These are phyloP conservation scores for Aphelinus atriplicis DNA, from an alignment of 1,140 invertebrate species.

Conservation along the genomic window DNA sequence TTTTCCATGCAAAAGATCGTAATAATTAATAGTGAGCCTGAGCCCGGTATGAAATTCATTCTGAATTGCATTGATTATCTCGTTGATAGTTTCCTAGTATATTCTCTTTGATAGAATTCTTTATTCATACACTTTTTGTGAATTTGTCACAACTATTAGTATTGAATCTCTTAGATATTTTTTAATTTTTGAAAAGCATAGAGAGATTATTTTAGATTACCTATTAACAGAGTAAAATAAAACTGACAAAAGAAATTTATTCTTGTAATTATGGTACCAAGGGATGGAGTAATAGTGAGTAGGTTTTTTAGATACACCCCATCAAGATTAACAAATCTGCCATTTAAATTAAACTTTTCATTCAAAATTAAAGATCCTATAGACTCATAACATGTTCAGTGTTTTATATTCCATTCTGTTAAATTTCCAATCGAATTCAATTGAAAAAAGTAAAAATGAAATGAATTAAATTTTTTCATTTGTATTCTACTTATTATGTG, in stretches of 20 bases:
- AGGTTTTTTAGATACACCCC: conserved; percentile 40
- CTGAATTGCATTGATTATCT: conserved; percentile 19
- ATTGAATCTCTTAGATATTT: conserved; percentile 14
- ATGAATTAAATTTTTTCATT: neutral
- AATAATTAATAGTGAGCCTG: neutral
- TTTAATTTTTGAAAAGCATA: neutral
- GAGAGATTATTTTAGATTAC: conserved; percentile 27
- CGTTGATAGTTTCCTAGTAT: no score
- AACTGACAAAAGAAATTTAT: conserved; percentile 43
- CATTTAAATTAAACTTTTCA: conserved; percentile 3
- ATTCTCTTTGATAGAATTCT: neutral
- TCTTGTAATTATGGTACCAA: conserved; percentile 44
- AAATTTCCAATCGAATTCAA: neutral
- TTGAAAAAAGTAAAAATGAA: conserved; percentile 10
- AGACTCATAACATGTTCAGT: no score
- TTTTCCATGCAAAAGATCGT: neutral
- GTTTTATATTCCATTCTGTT: no score
- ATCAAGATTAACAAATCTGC: conserved; percentile 36
- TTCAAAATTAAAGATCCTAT: no score
- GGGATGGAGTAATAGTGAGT: conserved; percentile 37
- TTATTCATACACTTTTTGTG: neutral
- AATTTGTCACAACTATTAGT: neutral
- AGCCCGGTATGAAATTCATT: neutral
- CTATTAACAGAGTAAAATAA: conserved; percentile 37
- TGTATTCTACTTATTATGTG: neutral